Evolutionary conservation across 2,113 vertebrate genomes (phyloP), one percentile per base, ranked within the genome.

Genomic region (Anser brachyrhynchus): DNA sequence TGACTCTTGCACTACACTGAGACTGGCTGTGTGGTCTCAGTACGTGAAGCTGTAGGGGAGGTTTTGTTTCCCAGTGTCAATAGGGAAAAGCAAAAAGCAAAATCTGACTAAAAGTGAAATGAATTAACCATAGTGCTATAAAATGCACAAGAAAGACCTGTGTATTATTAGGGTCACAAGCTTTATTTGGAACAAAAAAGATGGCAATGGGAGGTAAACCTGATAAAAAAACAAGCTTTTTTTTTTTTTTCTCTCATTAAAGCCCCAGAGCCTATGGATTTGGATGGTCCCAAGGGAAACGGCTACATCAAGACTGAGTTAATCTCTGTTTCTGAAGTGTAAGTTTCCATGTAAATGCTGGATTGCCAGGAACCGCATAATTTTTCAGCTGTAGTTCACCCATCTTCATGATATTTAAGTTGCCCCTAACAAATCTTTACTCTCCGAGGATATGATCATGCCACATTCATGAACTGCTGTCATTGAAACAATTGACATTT

Each of bases 251-350:
- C 13, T 95, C 87, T 96, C 55, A 93, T 82, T 79, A 41, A 89
- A 99, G 99, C 98, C 52, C 86, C 97, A 25, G 99, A 99, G 85
- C 99, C 99, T 4, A 99, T 99, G 99, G 99, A 99, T 79, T 97
- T 99, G 55, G 99, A 99, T 67, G 97, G 97, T 79, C 97, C 97
- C 8, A 97, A 97, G 62, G 98, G 97, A 84, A 98, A 95, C 0
- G 99, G 99, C 82, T 99, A 99, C 97, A 99, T 99, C 98, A 99
- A 98, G 97, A 99, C 99, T 2, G 99, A 99, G 82, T 97, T 99
- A 96, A 99, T 99, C 86, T 99, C 99, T 3, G 98, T 99, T 58
- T 99, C 99, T 49, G 99, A 99, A 99, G 99, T 99, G 99, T 99
- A 98, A 99, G 99, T 98, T 77, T 70, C 33, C 69, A 51, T 43